Conservation (phyloP, 2,113 vertebrate genomes). For the Oceanites oceanicus region DNA sequence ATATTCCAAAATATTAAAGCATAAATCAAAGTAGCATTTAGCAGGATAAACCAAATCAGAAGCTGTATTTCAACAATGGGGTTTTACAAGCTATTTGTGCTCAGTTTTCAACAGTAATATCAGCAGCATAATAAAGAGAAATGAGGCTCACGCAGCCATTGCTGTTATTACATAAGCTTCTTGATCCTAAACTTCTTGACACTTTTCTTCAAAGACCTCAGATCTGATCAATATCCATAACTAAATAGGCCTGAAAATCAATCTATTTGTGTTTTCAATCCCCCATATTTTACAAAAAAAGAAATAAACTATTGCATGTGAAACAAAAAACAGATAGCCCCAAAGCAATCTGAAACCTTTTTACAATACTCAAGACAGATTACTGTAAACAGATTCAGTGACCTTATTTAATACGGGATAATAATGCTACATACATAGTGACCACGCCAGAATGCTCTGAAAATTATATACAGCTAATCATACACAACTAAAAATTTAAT, state of each 20-base stretch:
- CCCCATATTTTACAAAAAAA: constrained; percentile 31
- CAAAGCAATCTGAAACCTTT: constrained; percentile 23
- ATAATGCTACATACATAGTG: background rate
- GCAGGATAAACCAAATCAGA: constrained; percentile 63
- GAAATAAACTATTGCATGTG: background rate
- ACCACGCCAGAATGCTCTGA: background rate
- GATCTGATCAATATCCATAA: constrained; percentile 62
- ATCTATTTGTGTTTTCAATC: constrained; percentile 49
- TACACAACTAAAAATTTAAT: background rate
- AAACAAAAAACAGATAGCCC: constrained; percentile 38
- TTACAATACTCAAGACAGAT: background rate
- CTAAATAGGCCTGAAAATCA: constrained; percentile 68
- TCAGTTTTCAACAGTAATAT: constrained; percentile 22
- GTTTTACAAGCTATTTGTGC: constrained; percentile 30
- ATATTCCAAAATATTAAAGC: constrained; percentile 64
- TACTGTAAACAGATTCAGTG: background rate
- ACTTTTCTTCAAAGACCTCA: constrained; percentile 45
- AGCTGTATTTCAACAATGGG: constrained; percentile 64
- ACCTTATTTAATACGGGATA: constrained; percentile 13
- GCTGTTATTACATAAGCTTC: constrained; percentile 38
- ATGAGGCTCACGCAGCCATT: background rate
- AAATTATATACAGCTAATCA: background rate
- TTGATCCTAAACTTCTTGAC: constrained; percentile 48
- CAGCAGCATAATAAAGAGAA: constrained; percentile 43
- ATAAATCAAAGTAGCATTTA: constrained; percentile 66